phyloP scores from a whole-genome alignment of 2,888 invertebrate genomes.

The Autographa pulchrina region DNA sequence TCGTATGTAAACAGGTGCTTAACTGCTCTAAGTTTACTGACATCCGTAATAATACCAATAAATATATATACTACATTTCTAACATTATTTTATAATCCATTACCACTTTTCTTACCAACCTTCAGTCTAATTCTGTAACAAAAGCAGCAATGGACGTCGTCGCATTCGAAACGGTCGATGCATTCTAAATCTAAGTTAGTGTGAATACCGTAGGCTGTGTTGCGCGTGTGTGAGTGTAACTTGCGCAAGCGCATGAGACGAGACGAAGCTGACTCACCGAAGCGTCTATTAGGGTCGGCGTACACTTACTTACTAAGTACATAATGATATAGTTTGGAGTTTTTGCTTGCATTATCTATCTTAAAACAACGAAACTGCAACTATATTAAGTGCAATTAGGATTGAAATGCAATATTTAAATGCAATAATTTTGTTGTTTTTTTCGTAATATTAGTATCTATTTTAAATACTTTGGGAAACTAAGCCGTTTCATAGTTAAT shows the following conservation, averaged over 20 bases:
- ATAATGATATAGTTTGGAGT: conserved; percentile 45
- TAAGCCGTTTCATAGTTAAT: no score
- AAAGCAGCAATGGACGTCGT: conserved; percentile 55
- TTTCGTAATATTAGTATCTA: neutral
- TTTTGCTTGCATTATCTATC: conserved; percentile 19
- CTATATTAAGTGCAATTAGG: neutral
- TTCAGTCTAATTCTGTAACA: neutral
- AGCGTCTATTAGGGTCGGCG: conserved; percentile 69
- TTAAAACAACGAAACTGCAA: conserved; percentile 20
- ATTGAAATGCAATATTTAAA: conserved; percentile 4
- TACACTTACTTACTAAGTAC: conserved; percentile 61
- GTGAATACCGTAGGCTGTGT: conserved; percentile 63
- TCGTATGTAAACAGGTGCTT: conserved; percentile 85
- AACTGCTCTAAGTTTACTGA: conserved; percentile 81
- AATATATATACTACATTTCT: conserved; percentile 42
- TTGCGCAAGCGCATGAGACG: conserved; percentile 80
- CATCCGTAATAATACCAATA: conserved; percentile 76
- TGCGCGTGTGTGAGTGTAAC: conserved; percentile 64
- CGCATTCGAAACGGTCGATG: conserved; percentile 34
- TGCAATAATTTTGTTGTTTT: neutral
- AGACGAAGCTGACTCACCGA: conserved; percentile 80
- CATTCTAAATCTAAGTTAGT: conserved; percentile 56
- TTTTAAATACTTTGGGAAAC: neutral
- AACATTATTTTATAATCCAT: conserved; percentile 51
- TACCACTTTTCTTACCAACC: conserved; percentile 28